Evolutionary conservation across 2,797 vertebrate species (phyloP).

Genomic region (Eidolon dupreanum): DNA sequence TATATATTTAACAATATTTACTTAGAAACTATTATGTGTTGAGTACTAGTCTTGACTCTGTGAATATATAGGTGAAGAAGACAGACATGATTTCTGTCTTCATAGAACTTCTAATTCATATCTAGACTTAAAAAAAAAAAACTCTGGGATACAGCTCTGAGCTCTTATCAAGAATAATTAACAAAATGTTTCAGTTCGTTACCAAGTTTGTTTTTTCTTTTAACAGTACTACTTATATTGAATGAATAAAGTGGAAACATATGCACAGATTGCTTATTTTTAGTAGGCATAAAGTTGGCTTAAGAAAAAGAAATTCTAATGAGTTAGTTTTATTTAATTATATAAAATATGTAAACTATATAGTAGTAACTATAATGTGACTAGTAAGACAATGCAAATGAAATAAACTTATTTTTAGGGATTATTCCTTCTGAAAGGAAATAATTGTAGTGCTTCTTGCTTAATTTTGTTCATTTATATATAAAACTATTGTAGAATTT

Average conservation of each 20-base stretch:
- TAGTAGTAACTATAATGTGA: neutral
- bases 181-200: neutral
- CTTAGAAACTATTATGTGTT: neutral
- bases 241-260: neutral
- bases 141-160: neutral
- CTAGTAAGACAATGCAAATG: slow-evolving; percentile 49
- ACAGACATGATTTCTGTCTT: neutral
- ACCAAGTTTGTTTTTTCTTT: neutral
- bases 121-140: slow-evolving; percentile 24
- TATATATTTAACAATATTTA: neutral
- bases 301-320: neutral
- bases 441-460: neutral
- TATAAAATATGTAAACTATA: slow-evolving; percentile 76
- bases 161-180: slow-evolving; percentile 7
- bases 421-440: slow-evolving; percentile 44
- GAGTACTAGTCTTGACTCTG: neutral
- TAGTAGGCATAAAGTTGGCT: neutral
- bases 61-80: neutral
- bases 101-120: neutral
- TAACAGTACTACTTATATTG: neutral
- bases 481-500: slow-evolving; percentile 17
- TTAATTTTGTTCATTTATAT: slow-evolving; percentile 30
- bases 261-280: neutral
- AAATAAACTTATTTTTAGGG: slow-evolving; percentile 57
- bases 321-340: slow-evolving; percentile 48